Evolutionary conservation across 2,113 vertebrate species (phyloP), one percentile per base, ranked within the genome.

Genomic region (Malurus cyaneus): DNA sequence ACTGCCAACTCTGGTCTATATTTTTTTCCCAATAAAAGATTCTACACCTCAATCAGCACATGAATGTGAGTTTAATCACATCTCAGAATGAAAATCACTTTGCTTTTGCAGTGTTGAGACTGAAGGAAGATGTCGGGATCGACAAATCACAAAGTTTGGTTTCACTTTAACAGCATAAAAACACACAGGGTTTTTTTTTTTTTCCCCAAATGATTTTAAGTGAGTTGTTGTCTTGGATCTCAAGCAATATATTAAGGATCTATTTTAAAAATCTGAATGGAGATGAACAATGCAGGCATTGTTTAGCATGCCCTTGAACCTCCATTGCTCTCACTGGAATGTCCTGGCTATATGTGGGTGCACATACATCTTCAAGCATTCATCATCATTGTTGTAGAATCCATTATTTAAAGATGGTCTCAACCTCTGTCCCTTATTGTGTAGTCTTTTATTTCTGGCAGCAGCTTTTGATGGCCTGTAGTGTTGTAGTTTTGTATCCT

Each of bases 51-150:
- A 92, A 65, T 97, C 80, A 86, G 85, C 67, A 94, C 89, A 79
- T 36, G 53, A 95, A 94, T 86, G 69, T 87, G 92, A 96, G 88
- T 96, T 97, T 96, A 97, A 97, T 96, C 92, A 95, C 72, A 94
- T 90, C 79, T 89, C 52, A 84, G 89, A 96, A 89, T 76, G 60
- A 96, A 95, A 97, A 95, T 89, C 86, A 64, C 42, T 94, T 93
- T 88, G 39, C 70, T 92, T 76, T 36, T 69, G 32, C 21, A 39
- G 32, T 92, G 96, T 97, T 94, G 91, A 97, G 86, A 95, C 93
- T 94, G 96, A 96, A 97, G 83, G 81, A 96, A 97, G 96, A 95
- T 76, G 71, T 96, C 92, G 74, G 93, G 61, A 79, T 49, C 92
- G 93, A 81, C 24, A 94, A 84, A 94, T 88, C 54, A 32, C 12